Evolutionary conservation across 2,888 invertebrate species (phyloP).

Genomic region (Protonemura montana): DNA sequence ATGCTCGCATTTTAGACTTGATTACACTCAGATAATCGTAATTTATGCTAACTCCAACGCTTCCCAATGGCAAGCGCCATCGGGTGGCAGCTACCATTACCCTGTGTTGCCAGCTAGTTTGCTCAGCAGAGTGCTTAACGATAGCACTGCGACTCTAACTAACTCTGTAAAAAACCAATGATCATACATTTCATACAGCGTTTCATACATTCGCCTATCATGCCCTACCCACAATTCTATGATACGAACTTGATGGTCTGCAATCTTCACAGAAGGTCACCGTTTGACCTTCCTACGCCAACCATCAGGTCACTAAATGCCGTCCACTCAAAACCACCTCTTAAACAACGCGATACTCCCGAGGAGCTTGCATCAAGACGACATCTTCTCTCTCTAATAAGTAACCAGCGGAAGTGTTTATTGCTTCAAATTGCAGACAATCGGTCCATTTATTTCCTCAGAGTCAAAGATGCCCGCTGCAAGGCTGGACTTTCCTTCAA

Average conservation of each 20-base stretch:
- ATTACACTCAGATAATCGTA: too few species aligned
- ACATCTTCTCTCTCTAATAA: neutral
- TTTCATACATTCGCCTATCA: too few species aligned
- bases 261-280: neutral
- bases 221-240: too few species aligned
- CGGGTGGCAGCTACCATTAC: too few species aligned
- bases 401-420: neutral
- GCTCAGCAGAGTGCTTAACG: too few species aligned
- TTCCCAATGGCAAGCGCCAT: too few species aligned
- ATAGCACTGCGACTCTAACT: too few species aligned
- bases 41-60: too few species aligned
- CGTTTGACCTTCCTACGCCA: conserved; percentile 1
- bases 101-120: too few species aligned
- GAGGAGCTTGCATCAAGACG: neutral
- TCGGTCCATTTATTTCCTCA: neutral
- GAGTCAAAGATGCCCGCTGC: neutral
- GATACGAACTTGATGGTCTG: neutral
- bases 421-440: neutral
- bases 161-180: too few species aligned
- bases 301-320: neutral
- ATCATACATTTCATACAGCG: too few species aligned
- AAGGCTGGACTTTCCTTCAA: neutral
- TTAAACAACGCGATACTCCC: neutral
- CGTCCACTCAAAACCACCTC: neutral
- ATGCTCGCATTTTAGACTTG: too few species aligned